Evolutionary conservation across 2,888 invertebrate species (phyloP).

Genomic region (Griposia aprilina): DNA sequence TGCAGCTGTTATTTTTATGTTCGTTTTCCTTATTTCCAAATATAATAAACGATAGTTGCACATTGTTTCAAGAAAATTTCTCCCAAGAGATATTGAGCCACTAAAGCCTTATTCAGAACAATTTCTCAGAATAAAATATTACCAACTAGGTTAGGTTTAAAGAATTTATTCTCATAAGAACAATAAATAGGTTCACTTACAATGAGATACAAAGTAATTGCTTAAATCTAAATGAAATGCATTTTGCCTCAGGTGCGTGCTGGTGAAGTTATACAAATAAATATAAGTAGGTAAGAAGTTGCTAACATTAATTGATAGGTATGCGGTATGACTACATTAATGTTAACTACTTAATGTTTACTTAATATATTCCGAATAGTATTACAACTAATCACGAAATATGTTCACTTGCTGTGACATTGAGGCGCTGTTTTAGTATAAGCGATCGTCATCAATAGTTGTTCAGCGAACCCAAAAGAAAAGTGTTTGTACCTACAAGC

Average conservation of each 20-base stretch:
- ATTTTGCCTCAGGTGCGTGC: no score
- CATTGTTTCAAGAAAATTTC: neutral
- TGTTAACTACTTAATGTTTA: neutral
- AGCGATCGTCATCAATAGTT: neutral
- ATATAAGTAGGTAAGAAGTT: no score
- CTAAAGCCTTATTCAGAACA: neutral
- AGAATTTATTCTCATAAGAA: no score
- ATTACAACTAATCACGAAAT: neutral
- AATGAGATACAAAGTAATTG: no score
- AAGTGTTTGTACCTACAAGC: neutral
- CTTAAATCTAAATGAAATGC: no score
- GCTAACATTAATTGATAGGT: no score
- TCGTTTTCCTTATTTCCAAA: constrained; percentile 13
- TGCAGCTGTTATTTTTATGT: neutral
- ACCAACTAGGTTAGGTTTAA: no score
- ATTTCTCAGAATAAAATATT: neutral
- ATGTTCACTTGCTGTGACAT: neutral
- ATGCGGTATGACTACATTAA: no score
- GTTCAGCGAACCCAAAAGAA: no score
- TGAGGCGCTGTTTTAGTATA: neutral
- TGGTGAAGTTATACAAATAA: no score
- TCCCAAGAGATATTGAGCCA: neutral
- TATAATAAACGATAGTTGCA: neutral
- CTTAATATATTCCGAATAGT: neutral
- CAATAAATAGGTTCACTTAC: no score